phyloP scores from a whole-genome alignment of 1,140 invertebrate genomes.

The Lucilia sericata region DNA sequence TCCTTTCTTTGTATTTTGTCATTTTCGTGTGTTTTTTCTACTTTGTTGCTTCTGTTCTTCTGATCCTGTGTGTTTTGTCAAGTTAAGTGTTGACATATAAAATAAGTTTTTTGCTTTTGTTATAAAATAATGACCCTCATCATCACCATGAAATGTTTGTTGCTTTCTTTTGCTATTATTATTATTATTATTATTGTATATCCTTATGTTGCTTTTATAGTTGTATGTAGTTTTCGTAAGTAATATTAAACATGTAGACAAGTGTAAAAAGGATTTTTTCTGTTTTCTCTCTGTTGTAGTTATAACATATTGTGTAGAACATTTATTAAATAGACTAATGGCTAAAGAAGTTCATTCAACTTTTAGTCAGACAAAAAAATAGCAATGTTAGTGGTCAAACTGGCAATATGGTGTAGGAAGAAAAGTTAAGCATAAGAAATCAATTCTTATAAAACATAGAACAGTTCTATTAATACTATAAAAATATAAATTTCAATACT shows the following conservation, averaged over 20 bases:
- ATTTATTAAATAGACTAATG: background rate
- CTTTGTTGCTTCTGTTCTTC: background rate
- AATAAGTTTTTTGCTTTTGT: constrained; percentile 34
- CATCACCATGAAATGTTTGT: constrained; percentile 35
- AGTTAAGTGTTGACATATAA: constrained; percentile 40
- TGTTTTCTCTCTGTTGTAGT: background rate
- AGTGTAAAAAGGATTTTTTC: background rate
- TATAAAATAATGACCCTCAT: constrained; percentile 39
- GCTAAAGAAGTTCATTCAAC: background rate
- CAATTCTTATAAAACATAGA: too few species aligned
- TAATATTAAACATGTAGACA: constrained; percentile 7
- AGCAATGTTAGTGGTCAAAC: too few species aligned
- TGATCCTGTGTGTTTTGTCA: background rate
- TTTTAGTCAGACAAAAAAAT: background rate
- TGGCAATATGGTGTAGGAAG: too few species aligned
- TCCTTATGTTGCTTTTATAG: background rate
- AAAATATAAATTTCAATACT: too few species aligned
- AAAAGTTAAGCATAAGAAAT: too few species aligned
- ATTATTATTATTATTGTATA: background rate
- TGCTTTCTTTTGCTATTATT: background rate
- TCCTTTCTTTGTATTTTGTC: too few species aligned
- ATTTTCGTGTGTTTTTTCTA: background rate
- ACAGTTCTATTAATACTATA: too few species aligned
- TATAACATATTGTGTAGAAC: background rate
- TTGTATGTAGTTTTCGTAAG: background rate